Evolutionary conservation across 2,888 invertebrate species (phyloP).

Genomic region (Lumbricus terrestris): DNA sequence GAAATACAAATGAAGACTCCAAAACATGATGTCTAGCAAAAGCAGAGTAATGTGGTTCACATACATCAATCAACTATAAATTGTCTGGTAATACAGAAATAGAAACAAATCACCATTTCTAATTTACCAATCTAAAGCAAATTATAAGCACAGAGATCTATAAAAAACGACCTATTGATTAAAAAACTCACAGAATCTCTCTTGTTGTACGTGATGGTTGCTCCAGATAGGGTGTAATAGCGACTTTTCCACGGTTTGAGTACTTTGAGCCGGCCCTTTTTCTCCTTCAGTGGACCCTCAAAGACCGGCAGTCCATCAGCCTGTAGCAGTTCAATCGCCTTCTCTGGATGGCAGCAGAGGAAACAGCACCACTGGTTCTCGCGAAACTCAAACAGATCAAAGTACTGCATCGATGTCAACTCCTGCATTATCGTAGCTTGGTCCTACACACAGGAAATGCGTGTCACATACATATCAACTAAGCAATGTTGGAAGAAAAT

Average conservation of each 20-base stretch:
- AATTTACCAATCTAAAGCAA: background rate
- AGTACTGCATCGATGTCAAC: conserved; percentile 80
- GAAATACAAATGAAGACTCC: no score
- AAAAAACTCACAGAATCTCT: conserved; percentile 28
- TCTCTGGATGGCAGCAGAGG: conserved; percentile 87
- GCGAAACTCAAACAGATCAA: conserved; percentile 86
- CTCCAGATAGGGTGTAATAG: conserved; percentile 89
- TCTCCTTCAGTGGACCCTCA: conserved; percentile 86
- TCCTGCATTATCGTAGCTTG: conserved; percentile 84
- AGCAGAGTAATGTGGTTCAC: no score
- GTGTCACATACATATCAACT: background rate
- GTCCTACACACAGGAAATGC: conserved; percentile 44
- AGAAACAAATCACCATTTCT: no score
- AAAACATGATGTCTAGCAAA: no score
- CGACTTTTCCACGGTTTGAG: conserved; percentile 88
- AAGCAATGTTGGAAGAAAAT: background rate
- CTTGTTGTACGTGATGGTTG: conserved; percentile 75
- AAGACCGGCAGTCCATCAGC: conserved; percentile 79
- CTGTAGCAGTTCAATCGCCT: conserved; percentile 73
- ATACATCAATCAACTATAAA: no score
- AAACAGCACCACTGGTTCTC: conserved; percentile 82
- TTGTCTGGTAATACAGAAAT: no score
- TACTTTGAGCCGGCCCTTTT: conserved; percentile 86
- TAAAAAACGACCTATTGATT: no score
- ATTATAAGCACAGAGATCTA: no score